A percentile compares a stretch with the other conserved stretches of the same genome.
phyloP scores from a whole-genome alignment of 2,888 invertebrate genomes.

The Epistrophe grossulariae region DNA sequence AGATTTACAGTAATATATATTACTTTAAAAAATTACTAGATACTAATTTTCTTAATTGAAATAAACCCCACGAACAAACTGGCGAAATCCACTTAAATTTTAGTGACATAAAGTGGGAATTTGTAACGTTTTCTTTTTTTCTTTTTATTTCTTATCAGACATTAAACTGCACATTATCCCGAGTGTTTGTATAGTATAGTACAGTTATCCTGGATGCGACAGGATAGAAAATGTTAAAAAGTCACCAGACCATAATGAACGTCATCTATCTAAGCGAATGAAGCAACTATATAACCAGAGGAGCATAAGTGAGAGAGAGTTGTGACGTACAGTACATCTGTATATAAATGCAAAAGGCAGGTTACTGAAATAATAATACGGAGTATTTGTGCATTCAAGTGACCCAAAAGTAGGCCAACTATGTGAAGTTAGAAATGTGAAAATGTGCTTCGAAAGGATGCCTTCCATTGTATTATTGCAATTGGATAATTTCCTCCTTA shows the following conservation, averaged over 20 bases:
- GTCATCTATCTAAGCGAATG: conserved; percentile 11
- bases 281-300: not conserved
- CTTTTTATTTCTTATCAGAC: conserved; percentile 25
- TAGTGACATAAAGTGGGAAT: conserved; percentile 33
- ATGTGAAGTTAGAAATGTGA: conserved; percentile 30
- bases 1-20: no score
- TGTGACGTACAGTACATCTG: not conserved
- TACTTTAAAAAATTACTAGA: no score
- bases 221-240: conserved; percentile 38
- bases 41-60: no score
- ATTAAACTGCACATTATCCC: conserved; percentile 56
- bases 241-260: conserved; percentile 55
- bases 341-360: conserved; percentile 10
- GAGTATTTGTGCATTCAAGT: conserved; percentile 59
- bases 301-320: not conserved
- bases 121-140: conserved; percentile 11
- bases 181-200: conserved; percentile 36
- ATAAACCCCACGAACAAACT: not conserved
- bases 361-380: conserved; percentile 49
- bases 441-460: conserved; percentile 45
- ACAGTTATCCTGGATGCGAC: conserved; percentile 34
- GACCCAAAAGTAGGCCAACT: conserved; percentile 68
- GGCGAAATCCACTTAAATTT: conserved; percentile 7
- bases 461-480: conserved; percentile 55
- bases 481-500: conserved; percentile 71